Base-by-base conservation (phyloP, 1,140 invertebrate species). In the Propsilocerus akamusi region DNA sequence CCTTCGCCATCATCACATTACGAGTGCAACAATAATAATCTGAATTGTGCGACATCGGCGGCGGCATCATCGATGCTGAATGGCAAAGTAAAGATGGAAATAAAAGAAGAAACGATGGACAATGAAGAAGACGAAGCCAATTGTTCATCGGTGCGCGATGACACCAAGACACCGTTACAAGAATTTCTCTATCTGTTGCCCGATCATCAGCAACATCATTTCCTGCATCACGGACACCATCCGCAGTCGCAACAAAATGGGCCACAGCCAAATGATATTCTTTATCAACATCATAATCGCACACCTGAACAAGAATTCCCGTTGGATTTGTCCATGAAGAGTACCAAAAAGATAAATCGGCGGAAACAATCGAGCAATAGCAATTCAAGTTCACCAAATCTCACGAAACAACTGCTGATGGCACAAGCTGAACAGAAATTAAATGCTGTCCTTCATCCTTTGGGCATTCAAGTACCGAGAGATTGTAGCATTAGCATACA, bases 251-350 rank as follows among this genome's bases (percentile, higher is more conserved):
- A 46, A 24, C 23, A 5, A 47, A 12, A 17, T 17, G 5, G 30
- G 54, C 5, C 57, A 63, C 34, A 54, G 55, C 25, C 47, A 59
- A 14, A 52, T 59, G 48, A 57, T 55, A 50, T 58, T 58, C 14
- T 61, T 57, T 5, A 48, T 59, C 24, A 61, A 65, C 25, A 60
- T 54, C 46, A 61, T 64, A 28, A 51, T 61, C n/a, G 20, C 48
- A 49, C 66, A 51, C 60, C 65, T 37, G 70, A 73, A 25, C 86
- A 92, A 62, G 88, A 93, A 49, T 84, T 75, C 11, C 90, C 89
- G 0, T 64, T 93, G 22, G 89, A 93, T 64, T 67, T 93, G 4
- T 89, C 86, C 2, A 73, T 90, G 63, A 84, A 82, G 56, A 71
- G 71, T 26, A 52, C 65, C 1, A 56, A 57, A 51, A 50, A 55